phyloP scores from a whole-genome alignment of 2,113 vertebrate genomes.

The Vimba vimba region DNA sequence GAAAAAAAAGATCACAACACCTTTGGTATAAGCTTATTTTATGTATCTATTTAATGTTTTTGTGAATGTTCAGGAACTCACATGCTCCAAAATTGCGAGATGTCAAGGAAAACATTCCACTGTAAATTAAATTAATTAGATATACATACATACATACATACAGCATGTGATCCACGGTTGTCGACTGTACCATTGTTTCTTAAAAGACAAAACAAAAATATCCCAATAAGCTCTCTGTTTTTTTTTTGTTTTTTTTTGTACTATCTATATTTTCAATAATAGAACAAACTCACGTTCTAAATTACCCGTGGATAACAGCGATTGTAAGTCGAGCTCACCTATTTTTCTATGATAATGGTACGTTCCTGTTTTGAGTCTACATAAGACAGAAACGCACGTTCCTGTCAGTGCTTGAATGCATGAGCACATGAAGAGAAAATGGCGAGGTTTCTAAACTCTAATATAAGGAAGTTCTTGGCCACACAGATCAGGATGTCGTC shows the following conservation, averaged over 20 bases:
- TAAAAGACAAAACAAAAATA: background rate
- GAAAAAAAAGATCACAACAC: slow-evolving; percentile 50
- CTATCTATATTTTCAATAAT: background rate
- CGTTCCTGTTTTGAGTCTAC: slow-evolving; percentile 55
- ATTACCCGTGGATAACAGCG: background rate
- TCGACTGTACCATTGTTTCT: background rate
- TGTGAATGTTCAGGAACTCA: no score
- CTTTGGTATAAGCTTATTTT: slow-evolving; percentile 19
- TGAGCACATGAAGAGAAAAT: slow-evolving; percentile 52
- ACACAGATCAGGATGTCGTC: slow-evolving; percentile 76
- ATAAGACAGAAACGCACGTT: slow-evolving; percentile 61
- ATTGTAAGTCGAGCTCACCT: background rate
- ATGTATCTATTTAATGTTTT: background rate
- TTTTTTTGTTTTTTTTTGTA: background rate
- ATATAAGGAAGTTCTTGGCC: slow-evolving; percentile 63
- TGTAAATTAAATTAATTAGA: no score
- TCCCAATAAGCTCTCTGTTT: background rate
- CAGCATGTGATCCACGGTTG: background rate
- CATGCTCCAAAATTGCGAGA: no score
- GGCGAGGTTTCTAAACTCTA: slow-evolving; percentile 71
- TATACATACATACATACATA: no score
- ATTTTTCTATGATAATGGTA: slow-evolving; percentile 59
- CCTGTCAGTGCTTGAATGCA: background rate
- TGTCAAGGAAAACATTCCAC: no score
- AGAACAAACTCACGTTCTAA: background rate